phyloP scores from a whole-genome alignment of 2,888 invertebrate genomes.

The Acleris literana region DNA sequence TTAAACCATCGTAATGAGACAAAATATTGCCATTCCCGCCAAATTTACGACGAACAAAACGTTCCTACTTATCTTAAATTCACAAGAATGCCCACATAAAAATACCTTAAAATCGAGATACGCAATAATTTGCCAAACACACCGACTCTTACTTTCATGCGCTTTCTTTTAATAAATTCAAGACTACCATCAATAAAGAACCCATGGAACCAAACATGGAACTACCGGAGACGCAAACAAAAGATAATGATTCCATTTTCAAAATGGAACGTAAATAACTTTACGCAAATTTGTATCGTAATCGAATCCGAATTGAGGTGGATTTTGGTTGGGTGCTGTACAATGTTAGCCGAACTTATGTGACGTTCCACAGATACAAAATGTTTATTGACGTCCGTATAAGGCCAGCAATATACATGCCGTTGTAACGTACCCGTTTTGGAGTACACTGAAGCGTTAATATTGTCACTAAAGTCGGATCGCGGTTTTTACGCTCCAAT shows the following conservation, averaged over 20 bases:
- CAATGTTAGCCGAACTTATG: slow-evolving; percentile 27
- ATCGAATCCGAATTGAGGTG: neutral
- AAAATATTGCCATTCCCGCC: neutral
- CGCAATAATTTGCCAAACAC: slow-evolving; percentile 33
- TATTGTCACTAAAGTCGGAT: neutral
- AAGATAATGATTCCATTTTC: slow-evolving; percentile 35
- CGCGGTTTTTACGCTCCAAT: neutral
- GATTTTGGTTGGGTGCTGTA: slow-evolving; percentile 7
- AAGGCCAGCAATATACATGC: slow-evolving; percentile 7
- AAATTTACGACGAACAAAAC: slow-evolving; percentile 24
- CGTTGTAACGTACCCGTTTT: too few relatives aligned
- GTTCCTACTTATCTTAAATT: slow-evolving; percentile 28
- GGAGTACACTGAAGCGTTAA: too few relatives aligned
- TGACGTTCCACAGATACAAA: slow-evolving; percentile 22
- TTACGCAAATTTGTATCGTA: slow-evolving; percentile 15
- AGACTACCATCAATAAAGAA: slow-evolving; percentile 31
- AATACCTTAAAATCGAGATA: slow-evolving; percentile 30
- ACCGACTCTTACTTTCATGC: slow-evolving; percentile 30
- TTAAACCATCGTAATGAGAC: neutral
- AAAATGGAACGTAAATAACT: slow-evolving; percentile 11
- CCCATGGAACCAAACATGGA: slow-evolving; percentile 38
- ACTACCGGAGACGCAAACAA: slow-evolving; percentile 34
- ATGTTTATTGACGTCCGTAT: slow-evolving; percentile 33
- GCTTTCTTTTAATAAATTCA: slow-evolving; percentile 37
- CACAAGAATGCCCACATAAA: slow-evolving; percentile 24